Evolutionary conservation across 2,113 vertebrate genomes (phyloP).

Genomic region (Camelus bactrianus): DNA sequence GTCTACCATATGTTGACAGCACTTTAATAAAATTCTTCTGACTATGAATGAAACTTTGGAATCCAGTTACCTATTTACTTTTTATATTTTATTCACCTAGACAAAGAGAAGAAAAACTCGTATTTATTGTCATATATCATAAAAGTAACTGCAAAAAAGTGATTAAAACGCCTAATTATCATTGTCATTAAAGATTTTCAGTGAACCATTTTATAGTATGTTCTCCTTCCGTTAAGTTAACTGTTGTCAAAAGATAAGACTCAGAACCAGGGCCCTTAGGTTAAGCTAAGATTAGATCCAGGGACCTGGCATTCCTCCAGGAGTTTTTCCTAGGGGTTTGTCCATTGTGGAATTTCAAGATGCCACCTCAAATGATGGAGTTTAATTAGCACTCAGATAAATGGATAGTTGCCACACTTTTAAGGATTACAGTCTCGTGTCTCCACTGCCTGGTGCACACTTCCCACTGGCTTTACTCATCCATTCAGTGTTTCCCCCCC

Average conservation of each 20-base stretch:
- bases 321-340: not conserved
- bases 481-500: accelerated
- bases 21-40: slow-evolving; percentile 75
- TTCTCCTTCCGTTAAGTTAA: not conserved
- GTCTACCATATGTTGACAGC: slow-evolving; percentile 68
- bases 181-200: slow-evolving; percentile 13
- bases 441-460: not conserved
- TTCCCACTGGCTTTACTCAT: not conserved
- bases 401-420: too few species aligned
- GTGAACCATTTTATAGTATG: not conserved
- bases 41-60: slow-evolving; percentile 68
- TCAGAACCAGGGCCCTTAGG: not conserved
- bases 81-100: slow-evolving; percentile 75
- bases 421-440: not conserved
- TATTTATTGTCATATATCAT: slow-evolving; percentile 16
- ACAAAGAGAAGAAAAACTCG: slow-evolving; percentile 18
- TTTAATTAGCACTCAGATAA: not conserved
- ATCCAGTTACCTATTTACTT: slow-evolving; percentile 66
- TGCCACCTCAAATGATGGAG: not conserved
- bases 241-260: slow-evolving; percentile 20
- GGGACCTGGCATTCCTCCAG: not conserved
- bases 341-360: not conserved
- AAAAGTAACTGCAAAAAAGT: slow-evolving; percentile 45
- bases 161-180: not conserved
- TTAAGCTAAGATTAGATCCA: not conserved